phyloP scores from a whole-genome alignment of 2,888 invertebrate species.

The Seira ritae region DNA sequence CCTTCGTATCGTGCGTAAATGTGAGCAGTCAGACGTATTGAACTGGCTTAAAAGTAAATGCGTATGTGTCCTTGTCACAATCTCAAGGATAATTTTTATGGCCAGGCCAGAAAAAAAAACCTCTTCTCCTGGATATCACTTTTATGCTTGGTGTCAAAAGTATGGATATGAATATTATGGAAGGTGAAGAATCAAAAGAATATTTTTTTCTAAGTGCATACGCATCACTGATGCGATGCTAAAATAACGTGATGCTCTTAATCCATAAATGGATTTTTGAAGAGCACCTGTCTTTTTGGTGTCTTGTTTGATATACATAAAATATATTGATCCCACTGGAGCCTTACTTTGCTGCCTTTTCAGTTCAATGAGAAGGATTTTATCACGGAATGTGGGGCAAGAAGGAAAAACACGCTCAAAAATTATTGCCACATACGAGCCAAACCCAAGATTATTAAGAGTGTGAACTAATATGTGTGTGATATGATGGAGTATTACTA shows the following conservation, averaged over 20 bases:
- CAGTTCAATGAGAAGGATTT: too few relatives aligned
- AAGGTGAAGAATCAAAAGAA: neutral
- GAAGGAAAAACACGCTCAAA: too few relatives aligned
- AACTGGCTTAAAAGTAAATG: conserved; percentile 8
- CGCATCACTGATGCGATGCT: neutral
- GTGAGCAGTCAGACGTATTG: neutral
- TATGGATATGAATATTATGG: neutral
- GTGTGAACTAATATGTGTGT: too few relatives aligned
- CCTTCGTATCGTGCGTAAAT: neutral
- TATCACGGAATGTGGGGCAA: too few relatives aligned
- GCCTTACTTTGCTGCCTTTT: too few relatives aligned
- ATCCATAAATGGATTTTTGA: neutral
- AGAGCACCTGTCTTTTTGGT: too few relatives aligned
- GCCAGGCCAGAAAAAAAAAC: neutral
- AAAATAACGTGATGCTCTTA: neutral
- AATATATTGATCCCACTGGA: too few relatives aligned
- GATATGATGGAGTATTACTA: too few relatives aligned
- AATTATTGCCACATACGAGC: too few relatives aligned
- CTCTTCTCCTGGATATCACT: neutral
- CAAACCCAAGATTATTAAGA: too few relatives aligned
- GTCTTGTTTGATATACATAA: too few relatives aligned
- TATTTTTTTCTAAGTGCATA: neutral
- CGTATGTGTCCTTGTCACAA: conserved; percentile 12
- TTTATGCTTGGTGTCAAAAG: neutral
- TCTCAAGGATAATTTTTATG: conserved; percentile 21